Base-by-base conservation (phyloP, 1,140 invertebrate species). In the Mercenaria mercenaria region DNA sequence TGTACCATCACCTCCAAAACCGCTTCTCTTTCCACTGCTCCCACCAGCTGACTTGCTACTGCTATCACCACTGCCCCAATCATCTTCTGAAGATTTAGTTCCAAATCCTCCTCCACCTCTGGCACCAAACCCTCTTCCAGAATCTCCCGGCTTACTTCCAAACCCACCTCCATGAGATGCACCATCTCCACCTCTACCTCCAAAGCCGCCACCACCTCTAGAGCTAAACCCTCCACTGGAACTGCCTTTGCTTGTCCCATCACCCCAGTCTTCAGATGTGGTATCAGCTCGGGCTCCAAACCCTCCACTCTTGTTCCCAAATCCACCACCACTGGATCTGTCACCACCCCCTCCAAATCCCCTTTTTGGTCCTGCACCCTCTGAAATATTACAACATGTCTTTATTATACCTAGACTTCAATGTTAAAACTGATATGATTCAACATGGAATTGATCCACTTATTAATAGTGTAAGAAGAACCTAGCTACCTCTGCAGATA, bases 41-140 rank as follows among this genome's bases (percentile, higher is more conserved):
- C 83, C 83, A 18, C 69, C 47, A 4, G n/a, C 50, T 32, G 52
- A 1, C 37, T 34, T 43, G 20, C 43, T n/a, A 18, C 34, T 50
- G 29, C 50, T 47, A 10, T 56, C 83, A 81, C 10, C 50, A 59
- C 59, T 77, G 32, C 86, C 85, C 64, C 91, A 69, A 43, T 84
- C 64, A 59, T 84, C 69, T 59, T 88, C 85, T 15, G 29, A 56
- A 26, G 56, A 69, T 6, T 13, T 76, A 0, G n/a, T 50, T 29
- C 84, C 88, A 83, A 89, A 88, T 34, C 90, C 86, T 15, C 87
- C 76, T 47, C 39, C 84, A 47, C 77, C 52, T 39, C 34, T 79
- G 20, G 80, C 79, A 77, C 90, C 87, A 85, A 91, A 92, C 77
- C 90, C 91, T 80, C 87, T 88, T 23, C 89, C 77, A 32, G 56